Percentiles rank a stretch among this genome's conserved stretches.
Conservation (phyloP, 2,888 invertebrate genomes). For the Nephrocerus scutellatus region DNA sequence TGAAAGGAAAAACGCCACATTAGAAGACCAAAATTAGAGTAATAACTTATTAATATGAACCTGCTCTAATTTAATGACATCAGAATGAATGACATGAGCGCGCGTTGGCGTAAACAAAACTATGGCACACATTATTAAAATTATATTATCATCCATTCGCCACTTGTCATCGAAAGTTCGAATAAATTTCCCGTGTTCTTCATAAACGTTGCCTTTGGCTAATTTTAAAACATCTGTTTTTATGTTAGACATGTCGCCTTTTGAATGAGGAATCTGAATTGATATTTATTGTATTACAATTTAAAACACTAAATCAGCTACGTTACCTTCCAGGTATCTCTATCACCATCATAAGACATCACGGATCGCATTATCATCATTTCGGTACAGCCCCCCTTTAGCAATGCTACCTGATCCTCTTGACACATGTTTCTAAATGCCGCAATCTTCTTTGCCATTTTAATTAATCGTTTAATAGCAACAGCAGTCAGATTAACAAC, state of each 20-base stretch:
- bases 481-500: conserved; percentile 87
- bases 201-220: conserved; percentile 82
- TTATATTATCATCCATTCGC: conserved; percentile 81
- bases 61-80: conserved; percentile 80
- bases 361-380: conserved; percentile 92
- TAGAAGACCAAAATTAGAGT: too few relatives aligned
- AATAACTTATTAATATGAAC: too few relatives aligned
- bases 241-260: conserved; percentile 68
- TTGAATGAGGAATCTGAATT: conserved; percentile 74
- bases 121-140: conserved; percentile 86
- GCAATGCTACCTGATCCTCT: conserved; percentile 75
- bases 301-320: neutral
- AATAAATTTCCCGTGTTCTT: conserved; percentile 77
- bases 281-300: conserved; percentile 2
- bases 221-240: conserved; percentile 85
- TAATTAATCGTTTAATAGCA: conserved; percentile 78
- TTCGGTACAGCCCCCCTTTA: conserved; percentile 83
- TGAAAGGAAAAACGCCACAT: conserved; percentile 48
- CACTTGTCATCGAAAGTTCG: conserved; percentile 78
- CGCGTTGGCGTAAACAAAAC: conserved; percentile 82
- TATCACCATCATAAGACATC: conserved; percentile 78
- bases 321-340: conserved; percentile 80
- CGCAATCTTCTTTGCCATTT: conserved; percentile 77
- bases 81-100: conserved; percentile 70
- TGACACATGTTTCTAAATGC: conserved; percentile 92